Conservation (phyloP, 2,888 invertebrate genomes). For the Microplitis manilae region DNA sequence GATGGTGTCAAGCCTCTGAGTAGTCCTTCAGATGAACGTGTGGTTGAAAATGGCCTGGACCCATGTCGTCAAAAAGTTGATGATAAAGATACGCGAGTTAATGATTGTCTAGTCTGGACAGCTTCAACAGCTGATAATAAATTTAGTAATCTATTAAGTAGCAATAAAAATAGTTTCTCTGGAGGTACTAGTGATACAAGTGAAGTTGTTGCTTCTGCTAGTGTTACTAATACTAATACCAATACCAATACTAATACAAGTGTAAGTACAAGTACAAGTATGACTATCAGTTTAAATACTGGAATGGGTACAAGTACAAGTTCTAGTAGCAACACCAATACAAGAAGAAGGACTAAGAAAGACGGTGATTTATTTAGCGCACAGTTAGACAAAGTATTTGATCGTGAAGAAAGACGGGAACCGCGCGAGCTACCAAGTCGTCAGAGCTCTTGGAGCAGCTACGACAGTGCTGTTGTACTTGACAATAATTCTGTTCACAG, state of each 20-base stretch:
- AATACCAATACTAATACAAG: no score
- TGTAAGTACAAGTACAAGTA: no score
- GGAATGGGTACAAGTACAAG: constrained; percentile 43
- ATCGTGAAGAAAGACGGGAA: constrained; percentile 76
- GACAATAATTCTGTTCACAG: constrained; percentile 84
- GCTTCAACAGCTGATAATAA: constrained; percentile 69
- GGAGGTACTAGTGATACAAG: constrained; percentile 45
- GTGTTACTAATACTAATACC: no score
- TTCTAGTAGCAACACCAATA: constrained; percentile 43
- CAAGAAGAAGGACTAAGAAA: constrained; percentile 65
- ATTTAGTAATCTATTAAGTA: constrained; percentile 62
- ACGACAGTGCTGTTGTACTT: constrained; percentile 83
- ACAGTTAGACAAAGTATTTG: constrained; percentile 81
- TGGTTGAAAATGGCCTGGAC: constrained; percentile 46
- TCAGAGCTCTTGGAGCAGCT: constrained; percentile 85
- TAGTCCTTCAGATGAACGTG: constrained; percentile 44
- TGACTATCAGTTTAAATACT: background rate
- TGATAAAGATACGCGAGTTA: constrained; percentile 22
- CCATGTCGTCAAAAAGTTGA: background rate
- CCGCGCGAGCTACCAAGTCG: constrained; percentile 75
- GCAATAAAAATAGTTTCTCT: constrained; percentile 60
- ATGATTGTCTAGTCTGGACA: constrained; percentile 73
- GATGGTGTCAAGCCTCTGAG: constrained; percentile 43
- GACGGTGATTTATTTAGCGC: constrained; percentile 81
- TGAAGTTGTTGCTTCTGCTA: no score